Base-by-base conservation (phyloP, 2,113 vertebrate species). In the Cynopterus brachyotis region DNA sequence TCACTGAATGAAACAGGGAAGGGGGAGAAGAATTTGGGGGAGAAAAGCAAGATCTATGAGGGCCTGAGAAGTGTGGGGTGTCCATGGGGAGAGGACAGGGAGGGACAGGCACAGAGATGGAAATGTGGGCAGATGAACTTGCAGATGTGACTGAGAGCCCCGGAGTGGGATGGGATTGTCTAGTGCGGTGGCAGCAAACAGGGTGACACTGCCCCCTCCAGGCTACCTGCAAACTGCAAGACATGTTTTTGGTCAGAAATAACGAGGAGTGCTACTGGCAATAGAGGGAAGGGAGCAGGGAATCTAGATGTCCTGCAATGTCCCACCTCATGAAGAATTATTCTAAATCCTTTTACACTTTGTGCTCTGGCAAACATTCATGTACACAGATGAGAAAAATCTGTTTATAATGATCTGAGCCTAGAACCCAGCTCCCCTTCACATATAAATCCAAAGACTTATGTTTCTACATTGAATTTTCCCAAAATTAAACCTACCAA, bases 171-270 rank as follows among this genome's bases (percentile, higher is more conserved):
- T 1, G 22, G 9, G 16, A 15, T 5, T 26, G 57, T 12, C 28
- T 2, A 20, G 53, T 9, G 6, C 15, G 6, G 37, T 7, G 60
- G 20, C 30, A 76, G 16, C 86, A 50, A 9, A 1, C 13, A 67
- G 42, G 80, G 62, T 20, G 50, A 57, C 72, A 73, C 95, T 96
- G 96, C 87, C 94, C 94, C 62, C 97, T 97, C 57, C 50, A 60
- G 95, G 73, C 37, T 47, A 11, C 8, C 24, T 70, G 75, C 40
- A 76, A 86, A 95, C 30, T 53, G 12, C 30, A 82, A 30, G 59
- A 55, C 37, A 13, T 45, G 76, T 40, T 60, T 82, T 62, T 28
- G 16, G 40, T 42, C 13, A 6, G 4, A 40, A n/a, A 28, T 8
- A 59, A 59, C 9, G 19, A 40, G 9, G 20, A 30, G 20, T 20